Evolutionary conservation across 2,113 vertebrate genomes (phyloP), one percentile per base, ranked within the genome.

Genomic region (Aramus guarauna): DNA sequence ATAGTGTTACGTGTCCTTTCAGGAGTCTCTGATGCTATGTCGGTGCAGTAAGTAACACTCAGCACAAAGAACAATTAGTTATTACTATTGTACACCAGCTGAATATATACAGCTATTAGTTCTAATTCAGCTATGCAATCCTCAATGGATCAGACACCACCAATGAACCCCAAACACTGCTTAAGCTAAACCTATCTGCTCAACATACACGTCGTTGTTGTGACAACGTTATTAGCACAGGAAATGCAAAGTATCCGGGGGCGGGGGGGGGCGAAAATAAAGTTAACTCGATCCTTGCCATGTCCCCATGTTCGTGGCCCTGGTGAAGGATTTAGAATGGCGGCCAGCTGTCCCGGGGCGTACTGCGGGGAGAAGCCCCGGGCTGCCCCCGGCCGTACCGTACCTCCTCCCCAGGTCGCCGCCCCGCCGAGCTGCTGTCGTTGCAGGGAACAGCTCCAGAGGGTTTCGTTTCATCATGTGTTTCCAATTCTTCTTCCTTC

Each of bases 341-440:
- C 8, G 96, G 94, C 85, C 86, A 24, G 36, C 72, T 75, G 77
- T 37, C 43, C 75, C 95, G 8, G 14, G 48, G 22, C 26, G 5
- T 18, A 9, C 9, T 20, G 12, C 5, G 3, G 97, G 98, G 85
- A 98, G 95, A 2, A 97, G 98, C 67, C 86, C 92, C n/a, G 96
- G 79, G 53, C 87, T 56, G 69, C 24, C 50, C 52, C 96, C 5
- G 94, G 97, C 81, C 98, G 97, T 86, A 94, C 81, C 98, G 97
- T 86, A 94, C 93, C 93, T 95, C 66, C 17, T 80, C 86, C 98
- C 80, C 89, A 97, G 68, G 77, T 98, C 9, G 16, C 66, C 18
- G 22, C 12, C 7, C 59, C 4, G 43, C 69, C 53, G 73, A 19
- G 56, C 58, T 78, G 29, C 11, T 2, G 32, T 32, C 26, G 21